Evolutionary conservation across 2,797 vertebrate species (phyloP).

Genomic region (Mus caroli): DNA sequence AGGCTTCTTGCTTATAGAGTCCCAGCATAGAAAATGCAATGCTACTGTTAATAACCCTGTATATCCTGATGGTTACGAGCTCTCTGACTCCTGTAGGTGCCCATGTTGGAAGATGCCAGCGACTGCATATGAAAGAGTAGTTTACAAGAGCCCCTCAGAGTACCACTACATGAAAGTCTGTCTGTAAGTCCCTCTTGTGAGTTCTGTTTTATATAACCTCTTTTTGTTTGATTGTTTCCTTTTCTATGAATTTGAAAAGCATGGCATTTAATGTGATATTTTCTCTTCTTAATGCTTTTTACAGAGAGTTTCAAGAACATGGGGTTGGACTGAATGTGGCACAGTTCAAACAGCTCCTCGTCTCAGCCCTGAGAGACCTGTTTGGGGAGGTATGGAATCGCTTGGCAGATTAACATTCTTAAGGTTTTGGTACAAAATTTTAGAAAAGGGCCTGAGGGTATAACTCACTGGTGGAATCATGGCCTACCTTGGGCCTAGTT

Average conservation of each 20-base stretch:
- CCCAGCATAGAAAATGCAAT: background rate
- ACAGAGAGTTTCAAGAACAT: constrained; percentile 91
- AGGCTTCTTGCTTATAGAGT: background rate
- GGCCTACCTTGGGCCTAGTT: background rate
- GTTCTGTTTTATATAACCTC: background rate
- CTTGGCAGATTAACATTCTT: background rate
- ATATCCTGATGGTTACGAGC: constrained; percentile 1
- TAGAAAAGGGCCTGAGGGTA: background rate
- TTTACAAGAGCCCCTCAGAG: constrained; percentile 90
- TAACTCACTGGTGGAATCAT: background rate
- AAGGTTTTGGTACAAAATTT: constrained; percentile 28
- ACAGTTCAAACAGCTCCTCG: constrained; percentile 94
- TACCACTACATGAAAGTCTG: constrained; percentile 93
- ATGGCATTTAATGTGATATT: background rate
- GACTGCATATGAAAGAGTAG: constrained; percentile 88
- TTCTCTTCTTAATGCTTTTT: constrained; percentile 18
- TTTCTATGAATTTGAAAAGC: background rate
- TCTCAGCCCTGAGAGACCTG: constrained; percentile 92
- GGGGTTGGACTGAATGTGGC: constrained; percentile 87
- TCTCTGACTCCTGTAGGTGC: constrained; percentile 42
- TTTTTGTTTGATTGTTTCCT: background rate
- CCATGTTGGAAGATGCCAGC: constrained; percentile 78
- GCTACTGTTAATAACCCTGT: background rate
- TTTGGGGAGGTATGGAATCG: constrained; percentile 93
- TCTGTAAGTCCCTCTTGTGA: constrained; percentile 90